Base-by-base conservation (phyloP, 1,140 invertebrate species). In the Planococcus citri region DNA sequence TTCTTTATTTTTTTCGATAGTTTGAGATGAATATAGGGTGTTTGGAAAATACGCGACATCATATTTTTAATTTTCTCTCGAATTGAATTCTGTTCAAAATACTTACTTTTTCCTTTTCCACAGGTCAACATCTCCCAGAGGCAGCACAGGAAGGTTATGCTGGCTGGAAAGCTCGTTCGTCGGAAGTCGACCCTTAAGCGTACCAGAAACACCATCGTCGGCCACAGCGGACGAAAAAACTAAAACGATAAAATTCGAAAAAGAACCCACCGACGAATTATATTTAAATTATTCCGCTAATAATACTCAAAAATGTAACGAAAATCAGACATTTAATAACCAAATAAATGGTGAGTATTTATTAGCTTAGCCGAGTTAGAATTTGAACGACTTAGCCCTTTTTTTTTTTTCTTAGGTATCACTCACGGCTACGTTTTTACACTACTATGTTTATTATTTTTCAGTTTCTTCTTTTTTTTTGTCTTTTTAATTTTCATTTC, bases 101-200 rank as follows among this genome's bases (percentile, higher is more conserved):
- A 33, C 29, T 12, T 33, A 51, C 2, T 51, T 51, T 14, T 68
- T 25, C 41, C 1, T 25, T 68, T 70, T 10, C 69, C 38, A 24
- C 69, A 75, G 75, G 69, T 76, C 75, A 58, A 73, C 73, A 27
- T 76, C 75, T 9, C 74, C 77, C 12, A 73, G 74, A 69, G 77
- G 80, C 76, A 81, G 81, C 73, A 81, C 82, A 73, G 78, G 78
- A 70, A 80, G 80, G 72, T 76, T 84, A 73, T 91, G 89, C 77
- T 94, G 92, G 92, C 83, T 94, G 77, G 92, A 94, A 78, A 93
- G 90, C 79, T 92, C 90, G 71, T 94, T 94, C 80, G 90, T 94
- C 72, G 87, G 91, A 72, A 88, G 86, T 73, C 86, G 88, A 74
- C 90, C 90, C 2, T 64, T 27, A 64, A 64, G 20, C 25, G 60